Evolutionary conservation across 2,113 vertebrate genomes (phyloP).

Genomic region (Anolis sagrei): DNA sequence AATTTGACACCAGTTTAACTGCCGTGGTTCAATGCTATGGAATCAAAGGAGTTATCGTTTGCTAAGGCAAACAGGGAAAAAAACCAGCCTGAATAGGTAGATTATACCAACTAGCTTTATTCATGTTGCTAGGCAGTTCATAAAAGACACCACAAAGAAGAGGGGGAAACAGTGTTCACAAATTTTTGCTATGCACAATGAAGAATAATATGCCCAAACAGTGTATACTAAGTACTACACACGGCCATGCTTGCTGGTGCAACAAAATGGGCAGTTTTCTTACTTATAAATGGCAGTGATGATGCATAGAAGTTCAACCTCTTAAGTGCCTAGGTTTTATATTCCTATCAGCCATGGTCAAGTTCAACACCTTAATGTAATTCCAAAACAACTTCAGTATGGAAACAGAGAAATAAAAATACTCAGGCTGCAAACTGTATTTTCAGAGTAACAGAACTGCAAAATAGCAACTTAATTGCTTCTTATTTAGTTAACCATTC

Average conservation of each 20-base stretch:
- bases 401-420: not conserved
- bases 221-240: not conserved
- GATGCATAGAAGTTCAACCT: not conserved
- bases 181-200: not conserved
- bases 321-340: constrained; percentile 5
- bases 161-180: not conserved
- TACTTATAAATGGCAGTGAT: not conserved
- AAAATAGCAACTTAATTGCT: constrained; percentile 10
- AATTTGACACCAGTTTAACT: too few relatives aligned
- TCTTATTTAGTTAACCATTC: constrained; percentile 21
- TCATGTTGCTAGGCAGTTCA: not conserved
- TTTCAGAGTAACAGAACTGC: not conserved
- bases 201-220: not conserved
- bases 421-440: not conserved
- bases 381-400: not conserved
- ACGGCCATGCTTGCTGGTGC: not conserved
- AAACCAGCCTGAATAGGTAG: not conserved
- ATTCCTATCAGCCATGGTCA: not conserved
- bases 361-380: not conserved
- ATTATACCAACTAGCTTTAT: not conserved
- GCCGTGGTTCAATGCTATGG: too few relatives aligned
- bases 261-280: not conserved
- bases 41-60: too few relatives aligned
- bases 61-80: not conserved
- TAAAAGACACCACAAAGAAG: not conserved